Percentiles rank a stretch among this genome's conserved stretches.
Conservation (phyloP, 2,797 vertebrate species). For the Anguilla pacifica region DNA sequence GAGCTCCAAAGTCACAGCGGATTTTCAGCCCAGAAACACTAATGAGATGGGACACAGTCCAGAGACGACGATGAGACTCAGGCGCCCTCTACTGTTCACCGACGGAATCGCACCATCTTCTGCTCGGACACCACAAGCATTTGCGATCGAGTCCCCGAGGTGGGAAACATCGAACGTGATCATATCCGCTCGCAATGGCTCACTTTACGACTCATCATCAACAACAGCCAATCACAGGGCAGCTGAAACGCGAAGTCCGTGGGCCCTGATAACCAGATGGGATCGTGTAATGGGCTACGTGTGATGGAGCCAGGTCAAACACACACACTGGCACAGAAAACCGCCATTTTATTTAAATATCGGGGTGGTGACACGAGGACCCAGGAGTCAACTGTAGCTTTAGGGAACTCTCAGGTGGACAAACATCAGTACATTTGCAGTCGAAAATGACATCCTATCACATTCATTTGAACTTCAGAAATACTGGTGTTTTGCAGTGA, state of each 20-base stretch:
- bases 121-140: neutral
- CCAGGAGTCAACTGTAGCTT: neutral
- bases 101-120: constrained; percentile 31
- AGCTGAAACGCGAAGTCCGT: neutral
- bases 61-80: constrained; percentile 53
- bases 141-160: neutral
- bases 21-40: neutral
- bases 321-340: neutral
- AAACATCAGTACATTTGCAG: neutral
- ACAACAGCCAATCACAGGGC: constrained; percentile 15
- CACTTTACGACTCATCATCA: constrained; percentile 17
- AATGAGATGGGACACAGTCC: neutral
- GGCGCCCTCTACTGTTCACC: constrained; percentile 67
- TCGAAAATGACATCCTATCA: neutral
- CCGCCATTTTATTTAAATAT: neutral
- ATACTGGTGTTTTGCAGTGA: neutral
- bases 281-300: neutral
- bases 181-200: neutral
- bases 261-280: neutral
- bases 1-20: neutral
- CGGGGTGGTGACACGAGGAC: neutral
- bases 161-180: neutral
- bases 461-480: neutral
- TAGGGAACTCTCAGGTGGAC: neutral
- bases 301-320: neutral